Evolutionary conservation across 2,888 invertebrate genomes (phyloP), one percentile per base, ranked within the genome.

Genomic region (Toxonevra muliebris): DNA sequence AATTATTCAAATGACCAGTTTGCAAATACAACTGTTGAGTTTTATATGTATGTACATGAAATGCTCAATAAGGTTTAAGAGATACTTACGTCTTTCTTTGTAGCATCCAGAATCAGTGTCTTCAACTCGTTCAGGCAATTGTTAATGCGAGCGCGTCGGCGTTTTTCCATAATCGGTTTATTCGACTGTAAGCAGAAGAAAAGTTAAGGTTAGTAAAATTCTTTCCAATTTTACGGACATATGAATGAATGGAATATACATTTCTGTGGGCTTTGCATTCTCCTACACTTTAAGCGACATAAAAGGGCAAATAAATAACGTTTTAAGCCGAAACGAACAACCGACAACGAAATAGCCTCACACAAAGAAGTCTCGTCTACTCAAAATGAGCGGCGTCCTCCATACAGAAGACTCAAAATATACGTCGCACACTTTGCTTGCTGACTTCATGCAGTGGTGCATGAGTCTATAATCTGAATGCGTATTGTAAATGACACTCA

Each of bases 151-250:
- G 95, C 96, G 75, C 96, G 89, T 75, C 96, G 87, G 76, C 93
- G 89, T 85, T 96, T 96, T 86, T 96, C 96, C 94, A 96, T 96
- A 76, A 96, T 93, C 42, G 96, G 96, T 84, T 95, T 95, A 81
- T 95, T 94, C 65, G 93, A 94, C 95, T 95, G 89, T 74, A 90
- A 90, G 77, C 75, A 77, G 69, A 72, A 50, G 72, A 52, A 68
- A 60, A 66, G 30, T 30, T 30, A 7, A 30, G 30, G 30, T 30
- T 30, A 30, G 30, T 30, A 30, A 30, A 30, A 30, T 30, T 2
- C 30, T 30, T 30, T 30, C 30, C 7, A 30, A 30, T 30, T 4
- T 30, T 2, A 30, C 30, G 30, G 30, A 30, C 2, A 30, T 30
- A 30, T 30, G 7, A 30, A 30, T 30, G 30, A 30, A 30, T 30